Percentiles rank a stretch among this genome's conserved stretches.
Evolutionary conservation across 2,113 vertebrate genomes (phyloP).

Genomic region (Paralichthys olivaceus): DNA sequence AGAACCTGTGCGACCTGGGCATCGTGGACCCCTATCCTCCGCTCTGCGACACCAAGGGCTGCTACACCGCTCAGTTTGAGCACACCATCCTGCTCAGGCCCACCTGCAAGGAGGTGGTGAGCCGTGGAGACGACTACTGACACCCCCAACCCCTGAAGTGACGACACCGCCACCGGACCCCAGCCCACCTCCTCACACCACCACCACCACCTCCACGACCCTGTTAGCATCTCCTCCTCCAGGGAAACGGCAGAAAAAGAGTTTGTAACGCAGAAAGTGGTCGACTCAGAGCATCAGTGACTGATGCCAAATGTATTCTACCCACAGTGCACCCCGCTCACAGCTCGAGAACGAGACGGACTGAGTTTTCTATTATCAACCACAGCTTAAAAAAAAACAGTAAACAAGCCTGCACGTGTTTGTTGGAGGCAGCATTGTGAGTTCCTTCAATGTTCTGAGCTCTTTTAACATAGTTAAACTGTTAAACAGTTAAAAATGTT

Average conservation of each 20-base stretch:
- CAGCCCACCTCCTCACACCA: not conserved
- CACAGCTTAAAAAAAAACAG: not conserved
- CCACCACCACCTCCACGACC: slow-evolving; percentile 29
- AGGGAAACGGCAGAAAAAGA: no score
- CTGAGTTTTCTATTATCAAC: not conserved
- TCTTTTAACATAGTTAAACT: slow-evolving; percentile 5
- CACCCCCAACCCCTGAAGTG: not conserved
- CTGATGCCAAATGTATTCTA: slow-evolving; percentile 32
- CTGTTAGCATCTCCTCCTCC: slow-evolving; percentile 19
- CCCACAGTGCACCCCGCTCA: slow-evolving; percentile 44
- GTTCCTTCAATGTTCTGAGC: no score
- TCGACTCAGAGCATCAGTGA: slow-evolving; percentile 14
- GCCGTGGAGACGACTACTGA: slow-evolving; percentile 94
- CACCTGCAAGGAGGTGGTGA: slow-evolving; percentile 99
- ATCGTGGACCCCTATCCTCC: slow-evolving; percentile 98
- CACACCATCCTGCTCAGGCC: slow-evolving; percentile 98
- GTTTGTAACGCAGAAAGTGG: not conserved
- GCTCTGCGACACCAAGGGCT: slow-evolving; percentile 97
- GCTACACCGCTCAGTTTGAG: slow-evolving; percentile 98
- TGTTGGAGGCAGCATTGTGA: no score
- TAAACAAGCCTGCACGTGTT: no score
- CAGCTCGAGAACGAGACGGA: slow-evolving; percentile 4
- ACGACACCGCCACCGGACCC: not conserved
- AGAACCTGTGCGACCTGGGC: slow-evolving; percentile 98
- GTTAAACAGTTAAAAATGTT: slow-evolving; percentile 13